A percentile compares a stretch with the other conserved stretches of the same genome.
Evolutionary conservation across 2,113 vertebrate genomes (phyloP).

Genomic region (Microcebus griseorufus): DNA sequence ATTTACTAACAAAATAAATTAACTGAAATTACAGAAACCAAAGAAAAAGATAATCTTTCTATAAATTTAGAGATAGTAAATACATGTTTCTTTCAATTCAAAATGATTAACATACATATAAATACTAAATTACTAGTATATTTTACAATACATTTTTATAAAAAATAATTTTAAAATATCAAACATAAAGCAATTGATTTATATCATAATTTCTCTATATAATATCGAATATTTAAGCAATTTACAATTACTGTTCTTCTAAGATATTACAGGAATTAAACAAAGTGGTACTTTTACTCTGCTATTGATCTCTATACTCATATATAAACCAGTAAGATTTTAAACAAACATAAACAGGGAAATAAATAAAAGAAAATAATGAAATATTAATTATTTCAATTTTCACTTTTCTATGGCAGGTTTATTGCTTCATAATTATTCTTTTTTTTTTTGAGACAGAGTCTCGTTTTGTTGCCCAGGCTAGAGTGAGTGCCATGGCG

Average conservation of each 20-base stretch:
- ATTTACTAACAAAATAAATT: background rate
- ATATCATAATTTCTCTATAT: background rate
- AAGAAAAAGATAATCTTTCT: background rate
- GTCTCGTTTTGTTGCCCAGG: too few species aligned
- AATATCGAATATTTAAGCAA: background rate
- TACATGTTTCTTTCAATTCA: background rate
- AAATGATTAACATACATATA: background rate
- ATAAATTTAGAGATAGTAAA: background rate
- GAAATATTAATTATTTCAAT: slow-evolving; percentile 42
- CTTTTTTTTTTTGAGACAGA: too few species aligned
- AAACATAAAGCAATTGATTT: background rate
- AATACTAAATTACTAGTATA: background rate
- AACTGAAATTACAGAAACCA: background rate
- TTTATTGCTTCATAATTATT: background rate
- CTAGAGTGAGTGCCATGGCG: too few species aligned
- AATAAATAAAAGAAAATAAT: slow-evolving; percentile 6
- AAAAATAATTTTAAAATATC: background rate
- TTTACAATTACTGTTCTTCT: background rate
- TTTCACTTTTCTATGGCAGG: background rate
- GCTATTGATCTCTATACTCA: background rate
- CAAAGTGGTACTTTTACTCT: background rate
- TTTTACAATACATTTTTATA: background rate
- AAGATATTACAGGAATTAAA: background rate
- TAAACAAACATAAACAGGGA: background rate
- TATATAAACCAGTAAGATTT: background rate